Base-by-base conservation (phyloP, 2,888 invertebrate genomes). In the Tholera decimalis region DNA sequence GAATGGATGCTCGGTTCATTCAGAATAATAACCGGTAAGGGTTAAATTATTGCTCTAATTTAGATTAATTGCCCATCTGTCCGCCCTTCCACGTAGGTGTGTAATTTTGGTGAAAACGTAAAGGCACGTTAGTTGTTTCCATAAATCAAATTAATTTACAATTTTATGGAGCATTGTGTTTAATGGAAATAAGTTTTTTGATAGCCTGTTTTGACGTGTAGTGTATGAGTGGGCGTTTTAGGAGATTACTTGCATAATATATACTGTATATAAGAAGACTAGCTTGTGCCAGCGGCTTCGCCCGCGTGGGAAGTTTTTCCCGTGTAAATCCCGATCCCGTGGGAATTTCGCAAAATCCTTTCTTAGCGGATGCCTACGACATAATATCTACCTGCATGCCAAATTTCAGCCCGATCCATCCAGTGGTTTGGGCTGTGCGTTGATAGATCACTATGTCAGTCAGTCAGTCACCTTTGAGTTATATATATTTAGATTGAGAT, bases 21-120 rank as follows among this genome's bases (percentile, higher is more conserved):
- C 82, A 79, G 79, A 83, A 83, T 85, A 85, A 89, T 88, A 84
- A 84, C 83, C 80, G 83, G 85, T 86, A 91, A 92, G 92, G 91
- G 91, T 92, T 89, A 84, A 85, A 88, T 92, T 89, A 91, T 90
- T 85, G 86, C 81, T 88, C 88, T 92, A 91, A 92, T 93, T 89
- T 89, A 90, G 89, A 92, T 93, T 90, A 91, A 93, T 92, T 85
- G 88, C 82, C 84, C 85, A 80, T 89, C 88, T 85, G 84, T 78
- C 83, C 77, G 80, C 83, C 88, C 83, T 85, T 84, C 60, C 67
- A 79, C 80, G 86, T 85, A 83, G 82, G 86, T 79, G 82, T 84
- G 81, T 86, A 86, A 87, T 87, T 85, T 79, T 77, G 78, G 74
- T 74, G 74, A 77, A 83, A 80, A 82, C 68, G 77, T 60, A 60